Evolutionary conservation across 2,113 vertebrate species (phyloP).

Genomic region (Piprites chloris): DNA sequence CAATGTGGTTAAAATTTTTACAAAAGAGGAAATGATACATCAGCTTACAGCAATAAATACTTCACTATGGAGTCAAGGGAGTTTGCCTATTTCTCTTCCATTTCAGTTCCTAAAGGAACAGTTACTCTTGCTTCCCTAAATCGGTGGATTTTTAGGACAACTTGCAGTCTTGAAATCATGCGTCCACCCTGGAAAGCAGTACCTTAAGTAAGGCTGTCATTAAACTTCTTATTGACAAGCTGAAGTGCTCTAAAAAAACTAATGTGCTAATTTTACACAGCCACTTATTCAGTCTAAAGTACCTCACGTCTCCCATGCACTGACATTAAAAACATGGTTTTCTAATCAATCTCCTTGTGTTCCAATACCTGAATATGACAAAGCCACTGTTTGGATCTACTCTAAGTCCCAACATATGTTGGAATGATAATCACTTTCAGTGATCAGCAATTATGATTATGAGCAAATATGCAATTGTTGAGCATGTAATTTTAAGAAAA

Average conservation of each 20-base stretch:
- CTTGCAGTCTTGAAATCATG: background rate
- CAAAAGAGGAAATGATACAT: background rate
- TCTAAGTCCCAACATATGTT: background rate
- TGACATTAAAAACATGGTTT: rapidly evolving
- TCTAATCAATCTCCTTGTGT: background rate
- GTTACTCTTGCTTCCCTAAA: background rate
- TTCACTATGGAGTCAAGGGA: background rate
- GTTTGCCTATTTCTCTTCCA: background rate
- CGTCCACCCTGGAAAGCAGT: background rate
- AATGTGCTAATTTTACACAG: background rate
- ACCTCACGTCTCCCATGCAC: background rate
- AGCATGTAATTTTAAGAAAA: background rate
- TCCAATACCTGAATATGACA: background rate
- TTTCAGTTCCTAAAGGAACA: background rate
- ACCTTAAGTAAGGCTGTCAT: background rate
- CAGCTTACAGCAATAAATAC: background rate
- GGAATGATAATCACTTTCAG: background rate
- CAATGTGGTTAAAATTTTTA: background rate
- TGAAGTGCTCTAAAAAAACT: background rate
- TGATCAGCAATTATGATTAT: background rate
- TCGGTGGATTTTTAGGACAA: background rate
- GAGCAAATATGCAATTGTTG: background rate
- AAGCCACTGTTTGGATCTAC: background rate
- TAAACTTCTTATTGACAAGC: background rate
- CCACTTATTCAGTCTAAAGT: background rate